phyloP scores from a whole-genome alignment of 2,888 invertebrate species.

The Poecilus cupreus region DNA sequence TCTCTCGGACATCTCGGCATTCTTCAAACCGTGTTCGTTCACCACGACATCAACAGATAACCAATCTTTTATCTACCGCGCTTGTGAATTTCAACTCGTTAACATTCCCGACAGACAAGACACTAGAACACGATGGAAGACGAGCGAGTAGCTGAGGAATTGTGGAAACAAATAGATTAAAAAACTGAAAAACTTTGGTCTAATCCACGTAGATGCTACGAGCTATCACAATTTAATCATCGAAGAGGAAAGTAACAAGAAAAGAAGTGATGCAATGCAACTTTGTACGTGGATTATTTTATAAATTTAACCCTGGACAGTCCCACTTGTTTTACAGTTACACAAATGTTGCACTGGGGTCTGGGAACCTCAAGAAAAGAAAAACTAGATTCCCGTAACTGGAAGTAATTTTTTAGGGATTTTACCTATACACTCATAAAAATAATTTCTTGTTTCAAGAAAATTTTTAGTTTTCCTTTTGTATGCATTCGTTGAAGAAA shows the following conservation, averaged over 20 bases:
- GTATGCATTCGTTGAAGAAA: too few species aligned
- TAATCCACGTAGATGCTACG: slow-evolving; percentile 1
- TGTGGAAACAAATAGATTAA: slow-evolving; percentile 28
- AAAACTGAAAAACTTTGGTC: not conserved
- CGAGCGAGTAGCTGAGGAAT: not conserved
- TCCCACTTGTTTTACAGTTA: too few species aligned
- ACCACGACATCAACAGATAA: slow-evolving; percentile 26
- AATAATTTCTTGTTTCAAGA: too few species aligned
- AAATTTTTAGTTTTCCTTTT: too few species aligned
- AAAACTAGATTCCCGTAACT: too few species aligned
- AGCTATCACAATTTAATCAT: slow-evolving; percentile 27
- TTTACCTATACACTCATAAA: too few species aligned
- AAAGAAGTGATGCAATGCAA: too few species aligned
- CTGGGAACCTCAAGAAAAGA: too few species aligned
- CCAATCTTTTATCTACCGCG: slow-evolving; percentile 45
- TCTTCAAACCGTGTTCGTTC: slow-evolving; percentile 36
- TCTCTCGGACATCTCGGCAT: not conserved
- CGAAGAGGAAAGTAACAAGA: not conserved
- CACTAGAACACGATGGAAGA: not conserved
- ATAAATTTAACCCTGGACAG: too few species aligned
- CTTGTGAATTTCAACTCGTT: slow-evolving; percentile 47
- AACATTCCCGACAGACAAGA: slow-evolving; percentile 33
- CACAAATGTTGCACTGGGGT: too few species aligned
- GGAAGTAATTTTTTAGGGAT: too few species aligned
- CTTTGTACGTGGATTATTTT: too few species aligned